phyloP scores from a whole-genome alignment of 2,888 invertebrate genomes.

The Scelioninae gen. 2 region DNA sequence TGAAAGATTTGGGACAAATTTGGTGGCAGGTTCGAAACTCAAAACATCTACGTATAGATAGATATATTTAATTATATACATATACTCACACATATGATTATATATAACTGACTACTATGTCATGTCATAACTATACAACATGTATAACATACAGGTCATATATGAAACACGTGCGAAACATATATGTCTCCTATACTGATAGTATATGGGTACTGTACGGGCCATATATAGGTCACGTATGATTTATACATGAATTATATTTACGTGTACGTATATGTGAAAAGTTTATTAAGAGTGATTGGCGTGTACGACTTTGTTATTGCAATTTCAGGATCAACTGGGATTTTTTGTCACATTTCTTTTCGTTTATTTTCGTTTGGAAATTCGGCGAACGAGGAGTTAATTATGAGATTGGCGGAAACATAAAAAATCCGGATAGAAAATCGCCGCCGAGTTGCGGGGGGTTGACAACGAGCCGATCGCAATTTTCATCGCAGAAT shows the following conservation, averaged over 20 bases:
- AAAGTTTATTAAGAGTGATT: conserved; percentile 28
- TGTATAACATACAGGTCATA: too few species aligned
- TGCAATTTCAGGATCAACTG: conserved; percentile 22
- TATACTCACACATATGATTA: too few species aligned
- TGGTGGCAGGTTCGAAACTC: conserved; percentile 49
- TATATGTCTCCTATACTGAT: too few species aligned
- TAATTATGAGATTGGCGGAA: conserved; percentile 31
- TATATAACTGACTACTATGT: too few species aligned
- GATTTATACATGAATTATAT: too few species aligned
- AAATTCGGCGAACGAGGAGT: conserved; percentile 4
- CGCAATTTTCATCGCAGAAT: conserved; percentile 47
- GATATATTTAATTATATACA: too few species aligned
- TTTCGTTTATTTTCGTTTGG: background rate
- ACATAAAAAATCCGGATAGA: conserved; percentile 6
- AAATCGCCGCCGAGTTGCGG: background rate
- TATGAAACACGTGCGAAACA: too few species aligned
- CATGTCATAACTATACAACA: too few species aligned
- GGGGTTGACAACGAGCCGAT: conserved; percentile 36
- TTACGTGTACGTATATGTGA: too few species aligned
- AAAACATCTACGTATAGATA: too few species aligned
- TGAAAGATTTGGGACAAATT: conserved; percentile 40
- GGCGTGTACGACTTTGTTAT: background rate
- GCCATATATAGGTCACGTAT: too few species aligned
- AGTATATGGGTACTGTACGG: too few species aligned
- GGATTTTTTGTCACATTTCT: background rate